Evolutionary conservation across 1,140 invertebrate species (phyloP), one percentile per base, ranked within the genome.

Genomic region (Formica exsecta): DNA sequence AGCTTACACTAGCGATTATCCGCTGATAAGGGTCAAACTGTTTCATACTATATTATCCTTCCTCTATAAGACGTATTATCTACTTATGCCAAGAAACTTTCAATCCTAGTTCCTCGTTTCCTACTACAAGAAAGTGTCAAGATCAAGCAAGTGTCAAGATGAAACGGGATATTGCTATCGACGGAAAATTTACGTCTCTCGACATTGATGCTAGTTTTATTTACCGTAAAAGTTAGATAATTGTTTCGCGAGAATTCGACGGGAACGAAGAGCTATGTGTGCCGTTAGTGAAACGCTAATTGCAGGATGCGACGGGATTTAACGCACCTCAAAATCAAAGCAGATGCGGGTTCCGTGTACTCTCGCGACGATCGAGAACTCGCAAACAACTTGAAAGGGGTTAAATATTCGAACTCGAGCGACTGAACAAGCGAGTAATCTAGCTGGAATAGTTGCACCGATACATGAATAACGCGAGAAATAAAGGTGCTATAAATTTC

Each of bases 251-350:
- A 66, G 41, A 83, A 83, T 68, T 73, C 54, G 36, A 83, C 29
- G 29, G 41, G 38, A 36, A 32, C 36, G 38, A 73, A n/a, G 68
- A 61, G 7, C 38, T 44, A 73, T 9, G 41, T 32, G 32, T 32
- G 32, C n/a, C n/a, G 29, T 48, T 19, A 61, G 13, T n/a, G 68
- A 81, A 13, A 73, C 61, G 32, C 87, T 92, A 92, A 93, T 93
- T 92, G 88, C 79, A 61, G 66, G 51, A 80, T 85, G 84, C 80
- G 85, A 86, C 77, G 83, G 85, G 87, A 93, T 93, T 93, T 91
- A 92, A 93, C 90, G 89, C 87, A 83, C 73, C 48, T 80, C 85
- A 74, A 79, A 92, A 93, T 93, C 91, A 92, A 93, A 93, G 92
- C 85, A 77, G 86, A 93, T 93, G 88, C 90, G 92, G 91, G 92